These are phyloP conservation scores for Oeneis ivallda DNA, from an alignment of 2,888 invertebrate genomes.

Conservation along the genomic window DNA sequence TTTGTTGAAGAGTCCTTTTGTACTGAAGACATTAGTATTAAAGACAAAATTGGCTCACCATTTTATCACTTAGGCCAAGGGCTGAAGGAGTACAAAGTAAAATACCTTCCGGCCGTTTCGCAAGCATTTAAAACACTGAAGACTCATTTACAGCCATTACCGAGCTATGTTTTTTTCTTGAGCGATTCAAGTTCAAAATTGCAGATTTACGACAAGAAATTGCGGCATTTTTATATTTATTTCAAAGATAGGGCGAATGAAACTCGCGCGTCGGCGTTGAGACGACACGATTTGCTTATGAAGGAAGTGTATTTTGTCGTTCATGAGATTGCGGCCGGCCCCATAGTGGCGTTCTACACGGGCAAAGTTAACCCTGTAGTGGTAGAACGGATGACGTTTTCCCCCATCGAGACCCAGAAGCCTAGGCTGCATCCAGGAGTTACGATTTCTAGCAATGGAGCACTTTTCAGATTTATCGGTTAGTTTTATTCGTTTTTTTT, in stretches of 20 bases:
- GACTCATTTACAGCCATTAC: slow-evolving; percentile 45
- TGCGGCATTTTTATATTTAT: slow-evolving; percentile 56
- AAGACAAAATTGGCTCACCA: slow-evolving; percentile 54
- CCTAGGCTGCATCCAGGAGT: slow-evolving; percentile 43
- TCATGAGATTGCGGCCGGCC: slow-evolving; percentile 44
- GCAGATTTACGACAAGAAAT: slow-evolving; percentile 43
- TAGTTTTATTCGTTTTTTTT: slow-evolving; percentile 28
- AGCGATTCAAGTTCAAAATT: slow-evolving; percentile 43
- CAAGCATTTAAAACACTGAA: slow-evolving; percentile 52
- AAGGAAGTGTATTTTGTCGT: slow-evolving; percentile 50
- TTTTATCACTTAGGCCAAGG: slow-evolving; percentile 48
- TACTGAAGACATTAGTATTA: slow-evolving; percentile 57
- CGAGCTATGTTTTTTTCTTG: slow-evolving; percentile 49
- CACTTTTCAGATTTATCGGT: slow-evolving; percentile 58
- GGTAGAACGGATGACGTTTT: slow-evolving; percentile 40
- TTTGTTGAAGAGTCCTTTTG: slow-evolving; percentile 61
- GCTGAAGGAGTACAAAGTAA: slow-evolving; percentile 47
- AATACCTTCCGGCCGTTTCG: slow-evolving; percentile 55
- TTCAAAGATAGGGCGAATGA: slow-evolving; percentile 53
- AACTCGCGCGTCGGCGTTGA: slow-evolving; percentile 45
- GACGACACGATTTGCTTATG: slow-evolving; percentile 60
- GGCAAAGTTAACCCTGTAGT: slow-evolving; percentile 57
- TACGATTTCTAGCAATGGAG: slow-evolving; percentile 49
- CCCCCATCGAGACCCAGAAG: slow-evolving; percentile 34
- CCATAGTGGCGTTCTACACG: slow-evolving; percentile 61